A percentile compares a stretch with the other conserved stretches of the same genome.
These are phyloP conservation scores for Megaustenia siamemsis DNA, from an alignment of 2,888 invertebrate species.

Conservation along the genomic window DNA sequence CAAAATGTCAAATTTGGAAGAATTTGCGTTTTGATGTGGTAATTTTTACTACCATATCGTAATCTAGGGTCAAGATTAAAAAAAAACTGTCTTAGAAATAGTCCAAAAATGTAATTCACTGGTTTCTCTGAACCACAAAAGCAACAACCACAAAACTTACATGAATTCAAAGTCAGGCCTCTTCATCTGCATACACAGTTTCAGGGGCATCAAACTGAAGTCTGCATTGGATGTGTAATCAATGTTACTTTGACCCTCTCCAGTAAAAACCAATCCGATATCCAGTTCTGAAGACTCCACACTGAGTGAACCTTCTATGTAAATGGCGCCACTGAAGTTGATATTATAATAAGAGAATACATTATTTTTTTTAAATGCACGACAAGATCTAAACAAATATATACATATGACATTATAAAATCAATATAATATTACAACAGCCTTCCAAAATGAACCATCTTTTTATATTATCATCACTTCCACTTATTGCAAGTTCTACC, in stretches of 20 bases:
- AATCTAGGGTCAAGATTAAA: too few relatives aligned
- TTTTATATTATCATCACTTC: too few relatives aligned
- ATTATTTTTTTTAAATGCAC: too few relatives aligned
- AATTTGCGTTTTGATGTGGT: too few relatives aligned
- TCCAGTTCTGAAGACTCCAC: constrained; percentile 86
- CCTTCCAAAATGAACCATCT: too few relatives aligned
- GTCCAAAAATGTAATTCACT: not conserved
- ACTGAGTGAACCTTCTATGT: constrained; percentile 84
- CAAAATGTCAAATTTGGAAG: too few relatives aligned
- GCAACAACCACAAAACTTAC: constrained; percentile 79
- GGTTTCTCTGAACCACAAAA: not conserved
- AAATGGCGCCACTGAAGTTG: constrained; percentile 84
- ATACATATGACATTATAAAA: too few relatives aligned
- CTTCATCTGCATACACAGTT: constrained; percentile 88
- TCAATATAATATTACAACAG: too few relatives aligned
- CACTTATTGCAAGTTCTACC: too few relatives aligned
- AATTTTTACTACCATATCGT: too few relatives aligned
- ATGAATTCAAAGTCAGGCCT: constrained; percentile 85
- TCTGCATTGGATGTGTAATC: constrained; percentile 88
- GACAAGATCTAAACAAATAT: too few relatives aligned
- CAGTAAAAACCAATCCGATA: constrained; percentile 85
- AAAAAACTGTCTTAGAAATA: not conserved
- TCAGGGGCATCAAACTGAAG: constrained; percentile 86
- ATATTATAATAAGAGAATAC: not conserved
- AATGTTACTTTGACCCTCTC: constrained; percentile 85